These are phyloP conservation scores for Eupithecia exiguata DNA, from an alignment of 2,888 invertebrate species.

Conservation along the genomic window DNA sequence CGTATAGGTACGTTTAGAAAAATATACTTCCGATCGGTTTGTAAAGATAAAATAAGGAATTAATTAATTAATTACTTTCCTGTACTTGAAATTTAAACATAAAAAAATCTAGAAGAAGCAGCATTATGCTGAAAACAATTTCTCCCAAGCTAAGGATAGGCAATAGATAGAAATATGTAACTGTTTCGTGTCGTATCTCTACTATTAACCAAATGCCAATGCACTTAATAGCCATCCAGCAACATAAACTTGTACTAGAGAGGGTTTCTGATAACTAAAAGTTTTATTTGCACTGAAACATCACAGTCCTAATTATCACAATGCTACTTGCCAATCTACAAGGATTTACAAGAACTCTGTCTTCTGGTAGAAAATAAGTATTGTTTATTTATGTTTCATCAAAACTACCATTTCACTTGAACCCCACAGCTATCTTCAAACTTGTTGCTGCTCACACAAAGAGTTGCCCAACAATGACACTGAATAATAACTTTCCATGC, in stretches of 20 bases:
- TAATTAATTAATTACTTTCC: no score
- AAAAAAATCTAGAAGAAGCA: no score
- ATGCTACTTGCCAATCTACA: neutral
- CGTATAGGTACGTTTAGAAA: neutral
- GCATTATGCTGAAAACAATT: no score
- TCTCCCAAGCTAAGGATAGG: no score
- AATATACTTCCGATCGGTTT: neutral
- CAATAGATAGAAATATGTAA: no score
- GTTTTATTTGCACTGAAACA: no score
- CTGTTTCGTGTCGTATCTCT: no score
- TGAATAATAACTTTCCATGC: slow-evolving; percentile 15
- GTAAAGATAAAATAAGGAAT: neutral
- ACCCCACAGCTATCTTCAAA: neutral
- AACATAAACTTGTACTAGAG: no score
- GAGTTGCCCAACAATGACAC: slow-evolving; percentile 7
- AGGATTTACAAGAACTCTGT: neutral
- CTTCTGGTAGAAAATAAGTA: neutral
- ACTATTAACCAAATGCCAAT: no score
- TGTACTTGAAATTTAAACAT: no score
- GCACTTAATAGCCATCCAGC: no score
- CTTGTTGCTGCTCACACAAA: slow-evolving; percentile 24
- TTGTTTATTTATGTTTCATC: neutral
- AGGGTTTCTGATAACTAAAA: no score
- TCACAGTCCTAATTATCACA: neutral
- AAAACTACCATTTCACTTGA: neutral